These are phyloP conservation scores for Drosophila kanekoi DNA, from an alignment of 2,888 invertebrate genomes.

Conservation along the genomic window DNA sequence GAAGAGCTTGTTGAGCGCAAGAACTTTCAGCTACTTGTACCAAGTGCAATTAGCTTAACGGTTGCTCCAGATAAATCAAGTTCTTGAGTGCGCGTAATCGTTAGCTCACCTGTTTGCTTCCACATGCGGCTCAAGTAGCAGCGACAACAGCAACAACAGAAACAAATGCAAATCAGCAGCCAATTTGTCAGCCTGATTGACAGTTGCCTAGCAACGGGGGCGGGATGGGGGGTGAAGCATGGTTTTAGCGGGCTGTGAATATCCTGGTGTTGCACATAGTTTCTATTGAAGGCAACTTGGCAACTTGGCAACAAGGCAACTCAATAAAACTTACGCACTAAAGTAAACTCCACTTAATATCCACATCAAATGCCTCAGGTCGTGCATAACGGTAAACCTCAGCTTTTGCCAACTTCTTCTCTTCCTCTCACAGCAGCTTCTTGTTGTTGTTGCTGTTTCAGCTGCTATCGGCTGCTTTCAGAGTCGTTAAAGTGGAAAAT, in stretches of 20 bases:
- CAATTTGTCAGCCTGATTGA: slow-evolving; percentile 22
- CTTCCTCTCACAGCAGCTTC: background rate
- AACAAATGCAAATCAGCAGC: slow-evolving; percentile 19
- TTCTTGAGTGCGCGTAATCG: background rate
- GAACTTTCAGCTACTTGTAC: background rate
- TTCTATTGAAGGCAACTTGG: slow-evolving; percentile 21
- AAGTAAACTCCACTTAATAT: slow-evolving; percentile 67
- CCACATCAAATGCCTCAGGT: slow-evolving; percentile 52
- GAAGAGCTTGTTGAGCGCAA: background rate
- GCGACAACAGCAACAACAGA: background rate
- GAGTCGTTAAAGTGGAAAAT: slow-evolving; percentile 65
- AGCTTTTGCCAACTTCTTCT: slow-evolving; percentile 28
- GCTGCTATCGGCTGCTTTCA: slow-evolving; percentile 39
- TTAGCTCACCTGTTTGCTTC: slow-evolving; percentile 2
- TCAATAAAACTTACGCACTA: slow-evolving; percentile 60
- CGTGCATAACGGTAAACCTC: slow-evolving; percentile 61
- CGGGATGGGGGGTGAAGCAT: no score
- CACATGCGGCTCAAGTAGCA: background rate
- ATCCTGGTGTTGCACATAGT: slow-evolving; percentile 20
- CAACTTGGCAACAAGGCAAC: slow-evolving; percentile 37
- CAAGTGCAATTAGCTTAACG: slow-evolving; percentile 13
- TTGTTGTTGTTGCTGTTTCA: slow-evolving; percentile 9
- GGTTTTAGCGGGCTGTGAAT: slow-evolving; percentile 8
- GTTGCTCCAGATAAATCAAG: background rate
- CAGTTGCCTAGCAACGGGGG: slow-evolving; percentile 26